Percentiles rank a stretch among this genome's conserved stretches.
These are phyloP conservation scores for Macropus fuliginosus DNA, from an alignment of 2,797 vertebrate genomes.

Conservation along the genomic window DNA sequence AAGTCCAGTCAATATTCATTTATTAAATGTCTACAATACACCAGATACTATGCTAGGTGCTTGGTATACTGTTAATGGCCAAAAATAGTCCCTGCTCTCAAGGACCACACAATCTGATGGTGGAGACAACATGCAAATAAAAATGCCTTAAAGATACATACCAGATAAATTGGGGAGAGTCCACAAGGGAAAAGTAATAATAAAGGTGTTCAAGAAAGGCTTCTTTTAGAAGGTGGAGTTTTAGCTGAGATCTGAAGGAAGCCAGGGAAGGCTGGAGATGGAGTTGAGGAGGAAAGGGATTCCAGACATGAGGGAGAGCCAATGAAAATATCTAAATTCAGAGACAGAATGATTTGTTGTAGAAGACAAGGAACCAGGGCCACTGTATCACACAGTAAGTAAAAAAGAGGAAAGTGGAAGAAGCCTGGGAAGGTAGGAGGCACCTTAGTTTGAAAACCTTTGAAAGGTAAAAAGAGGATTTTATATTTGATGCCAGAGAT, in stretches of 20 bases:
- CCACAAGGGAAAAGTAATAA: not conserved
- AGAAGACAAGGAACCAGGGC: not conserved
- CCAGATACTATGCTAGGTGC: not conserved
- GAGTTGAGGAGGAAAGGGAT: not conserved
- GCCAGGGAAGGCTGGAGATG: not conserved
- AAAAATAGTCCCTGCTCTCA: not conserved
- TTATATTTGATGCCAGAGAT: not conserved
- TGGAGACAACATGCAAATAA: not conserved
- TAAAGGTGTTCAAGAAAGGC: not conserved
- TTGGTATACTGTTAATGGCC: not conserved
- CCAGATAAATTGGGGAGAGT: not conserved
- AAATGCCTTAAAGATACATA: not conserved
- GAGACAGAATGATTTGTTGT: not conserved
- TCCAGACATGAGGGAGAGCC: not conserved
- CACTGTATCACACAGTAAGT: not conserved
- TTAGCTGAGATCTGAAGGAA: not conserved
- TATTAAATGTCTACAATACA: not conserved
- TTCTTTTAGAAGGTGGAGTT: not conserved
- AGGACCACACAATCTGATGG: not conserved
- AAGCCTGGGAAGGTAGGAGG: not conserved
- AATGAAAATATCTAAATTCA: not conserved
- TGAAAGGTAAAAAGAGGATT: not conserved
- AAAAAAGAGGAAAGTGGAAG: not conserved
- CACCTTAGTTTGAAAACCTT: not conserved
- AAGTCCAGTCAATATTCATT: not conserved